Conservation (phyloP, 2,113 vertebrate genomes). For the Gavialis gangeticus region DNA sequence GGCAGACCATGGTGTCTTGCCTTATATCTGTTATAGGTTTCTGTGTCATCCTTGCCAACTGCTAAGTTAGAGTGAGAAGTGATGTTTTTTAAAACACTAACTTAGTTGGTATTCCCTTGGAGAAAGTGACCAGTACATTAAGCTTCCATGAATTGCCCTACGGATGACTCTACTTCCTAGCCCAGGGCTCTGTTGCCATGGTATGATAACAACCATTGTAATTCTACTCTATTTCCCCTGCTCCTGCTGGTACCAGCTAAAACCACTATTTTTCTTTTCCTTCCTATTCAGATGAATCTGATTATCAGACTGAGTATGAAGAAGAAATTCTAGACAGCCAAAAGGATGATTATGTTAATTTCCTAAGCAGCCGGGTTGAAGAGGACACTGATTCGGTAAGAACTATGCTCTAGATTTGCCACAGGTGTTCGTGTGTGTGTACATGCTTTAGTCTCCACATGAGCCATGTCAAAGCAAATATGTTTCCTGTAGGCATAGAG, state of each 20-base stretch:
- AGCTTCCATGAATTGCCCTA: background rate
- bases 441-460: background rate
- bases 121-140: background rate
- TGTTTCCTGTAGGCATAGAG: accelerated
- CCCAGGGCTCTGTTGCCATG: accelerated
- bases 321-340: constrained; percentile 79
- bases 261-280: background rate
- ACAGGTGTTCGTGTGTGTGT: no score
- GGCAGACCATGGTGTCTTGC: background rate
- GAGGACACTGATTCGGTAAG: constrained; percentile 85
- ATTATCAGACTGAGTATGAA: constrained; percentile 93
- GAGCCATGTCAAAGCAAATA: background rate
- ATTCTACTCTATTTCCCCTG: background rate
- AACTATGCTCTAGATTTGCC: background rate
- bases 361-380: constrained; percentile 69
- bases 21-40: background rate
- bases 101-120: background rate
- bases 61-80: background rate
- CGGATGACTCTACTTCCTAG: background rate
- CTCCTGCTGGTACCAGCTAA: background rate
- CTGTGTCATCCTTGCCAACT: background rate
- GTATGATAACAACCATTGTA: accelerated
- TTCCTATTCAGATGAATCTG: constrained; percentile 85
- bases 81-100: background rate
- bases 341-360: constrained; percentile 70